Conservation (phyloP, 2,797 vertebrate genomes). For the Masticophis lateralis region DNA sequence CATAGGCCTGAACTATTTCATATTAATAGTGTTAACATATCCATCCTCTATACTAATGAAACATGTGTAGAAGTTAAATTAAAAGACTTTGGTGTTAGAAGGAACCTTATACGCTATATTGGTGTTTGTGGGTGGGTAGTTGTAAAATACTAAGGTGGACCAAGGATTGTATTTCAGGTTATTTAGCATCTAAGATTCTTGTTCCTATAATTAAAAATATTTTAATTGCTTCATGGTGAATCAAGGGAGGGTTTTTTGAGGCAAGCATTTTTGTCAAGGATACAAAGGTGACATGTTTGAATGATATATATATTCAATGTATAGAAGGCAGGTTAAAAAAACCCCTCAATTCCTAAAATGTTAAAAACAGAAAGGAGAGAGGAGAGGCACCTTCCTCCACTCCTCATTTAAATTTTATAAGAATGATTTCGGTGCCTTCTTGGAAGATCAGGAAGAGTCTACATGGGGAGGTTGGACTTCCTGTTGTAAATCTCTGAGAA, state of each 20-base stretch:
- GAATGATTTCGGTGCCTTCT: not conserved
- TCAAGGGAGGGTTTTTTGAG: not conserved
- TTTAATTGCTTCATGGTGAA: not conserved
- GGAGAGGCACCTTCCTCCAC: no score
- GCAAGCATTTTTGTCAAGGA: not conserved
- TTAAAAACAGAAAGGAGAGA: not conserved
- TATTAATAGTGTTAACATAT: not conserved
- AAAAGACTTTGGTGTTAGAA: not conserved
- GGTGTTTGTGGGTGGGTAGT: not conserved
- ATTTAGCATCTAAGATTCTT: not conserved
- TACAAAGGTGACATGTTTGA: not conserved
- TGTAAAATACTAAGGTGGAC: not conserved
- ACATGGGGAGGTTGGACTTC: not conserved
- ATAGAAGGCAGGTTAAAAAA: not conserved
- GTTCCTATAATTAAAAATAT: not conserved
- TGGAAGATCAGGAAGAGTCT: not conserved
- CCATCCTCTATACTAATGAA: not conserved
- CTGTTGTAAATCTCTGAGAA: slow-evolving; percentile 13
- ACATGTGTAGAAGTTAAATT: not conserved
- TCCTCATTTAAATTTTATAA: not conserved
- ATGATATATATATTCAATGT: not conserved
- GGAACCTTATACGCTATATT: not conserved
- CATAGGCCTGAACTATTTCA: not conserved
- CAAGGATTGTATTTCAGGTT: not conserved
- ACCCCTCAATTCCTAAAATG: not conserved